Conservation (phyloP, 2,113 vertebrate species). For the Indicator maculatus region DNA sequence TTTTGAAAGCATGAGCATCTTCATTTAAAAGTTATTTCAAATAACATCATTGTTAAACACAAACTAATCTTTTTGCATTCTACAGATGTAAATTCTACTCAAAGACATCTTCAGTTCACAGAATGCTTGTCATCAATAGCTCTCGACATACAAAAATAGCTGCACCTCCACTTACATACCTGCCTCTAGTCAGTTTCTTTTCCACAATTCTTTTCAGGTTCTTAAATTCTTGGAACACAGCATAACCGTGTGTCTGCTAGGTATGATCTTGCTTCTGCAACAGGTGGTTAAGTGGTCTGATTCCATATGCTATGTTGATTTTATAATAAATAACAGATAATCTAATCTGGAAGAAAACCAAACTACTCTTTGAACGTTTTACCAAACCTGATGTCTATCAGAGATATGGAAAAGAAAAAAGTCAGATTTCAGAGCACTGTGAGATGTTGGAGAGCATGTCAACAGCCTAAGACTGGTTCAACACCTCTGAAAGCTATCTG, state of each 20-base stretch:
- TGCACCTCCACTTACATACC: neutral
- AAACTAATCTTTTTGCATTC: neutral
- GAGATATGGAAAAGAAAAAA: neutral
- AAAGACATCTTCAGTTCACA: neutral
- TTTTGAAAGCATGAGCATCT: neutral
- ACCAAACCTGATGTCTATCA: neutral
- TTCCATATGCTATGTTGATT: neutral
- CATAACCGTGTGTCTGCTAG: neutral
- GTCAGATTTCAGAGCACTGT: neutral
- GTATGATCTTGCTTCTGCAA: neutral
- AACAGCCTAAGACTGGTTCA: neutral
- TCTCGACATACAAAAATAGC: neutral
- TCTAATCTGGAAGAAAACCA: neutral
- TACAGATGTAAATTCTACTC: neutral
- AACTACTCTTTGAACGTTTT: neutral
- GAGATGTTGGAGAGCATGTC: neutral
- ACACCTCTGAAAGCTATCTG: neutral
- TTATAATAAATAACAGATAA: neutral
- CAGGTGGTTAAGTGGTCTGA: neutral
- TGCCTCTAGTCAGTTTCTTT: neutral
- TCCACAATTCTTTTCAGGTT: neutral
- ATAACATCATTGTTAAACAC: neutral
- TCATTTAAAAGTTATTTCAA: neutral
- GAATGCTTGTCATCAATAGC: neutral
- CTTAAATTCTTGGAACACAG: neutral